A percentile compares a stretch with the other conserved stretches of the same genome.
Evolutionary conservation across 2,113 vertebrate genomes (phyloP).

Genomic region (Loxodonta africana): DNA sequence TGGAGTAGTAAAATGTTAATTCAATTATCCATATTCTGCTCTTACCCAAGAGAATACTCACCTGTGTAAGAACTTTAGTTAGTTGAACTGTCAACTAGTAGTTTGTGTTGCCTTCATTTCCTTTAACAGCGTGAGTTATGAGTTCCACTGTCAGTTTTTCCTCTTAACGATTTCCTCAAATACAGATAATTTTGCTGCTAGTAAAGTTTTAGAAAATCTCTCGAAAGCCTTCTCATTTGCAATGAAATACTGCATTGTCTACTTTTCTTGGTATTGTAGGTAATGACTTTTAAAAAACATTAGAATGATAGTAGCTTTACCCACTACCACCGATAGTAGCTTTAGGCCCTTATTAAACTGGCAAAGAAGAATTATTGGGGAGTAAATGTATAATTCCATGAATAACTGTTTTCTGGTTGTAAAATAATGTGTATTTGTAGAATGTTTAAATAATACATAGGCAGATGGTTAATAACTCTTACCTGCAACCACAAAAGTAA

Average conservation of each 20-base stretch:
- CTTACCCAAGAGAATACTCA: not conserved
- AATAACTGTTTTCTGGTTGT: constrained; percentile 57
- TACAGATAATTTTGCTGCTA: not conserved
- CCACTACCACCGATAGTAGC: not conserved
- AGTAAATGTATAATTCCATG: constrained; percentile 58
- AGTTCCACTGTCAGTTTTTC: not conserved
- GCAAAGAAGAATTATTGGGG: constrained; percentile 64
- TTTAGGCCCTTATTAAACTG: constrained; percentile 67
- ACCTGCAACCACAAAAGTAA: constrained; percentile 64
- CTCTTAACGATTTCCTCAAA: constrained; percentile 30
- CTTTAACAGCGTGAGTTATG: not conserved
- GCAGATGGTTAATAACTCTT: constrained; percentile 69
- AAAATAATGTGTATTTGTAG: constrained; percentile 66
- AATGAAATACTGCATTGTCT: constrained; percentile 45
- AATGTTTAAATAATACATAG: constrained; percentile 70
- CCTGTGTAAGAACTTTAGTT: not conserved
- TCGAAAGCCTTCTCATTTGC: constrained; percentile 54
- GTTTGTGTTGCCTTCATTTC: not conserved
- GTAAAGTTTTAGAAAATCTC: not conserved
- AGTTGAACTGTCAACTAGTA: not conserved
- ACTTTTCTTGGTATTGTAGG: constrained; percentile 60
- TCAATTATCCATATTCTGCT: not conserved
- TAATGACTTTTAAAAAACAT: constrained; percentile 62
- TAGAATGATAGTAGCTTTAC: constrained; percentile 62
- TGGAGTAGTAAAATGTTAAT: not conserved